Evolutionary conservation across 2,113 vertebrate genomes (phyloP).

Genomic region (Trematomus loennbergii): DNA sequence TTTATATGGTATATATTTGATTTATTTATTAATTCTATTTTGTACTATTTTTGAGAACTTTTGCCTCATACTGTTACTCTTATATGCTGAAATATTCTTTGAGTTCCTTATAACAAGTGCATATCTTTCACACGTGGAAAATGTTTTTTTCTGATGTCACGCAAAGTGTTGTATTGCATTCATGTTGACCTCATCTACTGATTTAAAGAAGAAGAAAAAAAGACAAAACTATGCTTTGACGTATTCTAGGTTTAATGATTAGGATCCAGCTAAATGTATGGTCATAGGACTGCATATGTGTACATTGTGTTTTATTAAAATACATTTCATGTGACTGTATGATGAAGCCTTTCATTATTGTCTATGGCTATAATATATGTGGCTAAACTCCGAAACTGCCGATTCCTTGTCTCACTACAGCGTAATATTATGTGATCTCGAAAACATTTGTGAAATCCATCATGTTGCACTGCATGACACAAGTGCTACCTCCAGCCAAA

Average conservation of each 20-base stretch:
- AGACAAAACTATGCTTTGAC: conserved; percentile 74
- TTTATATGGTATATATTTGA: conserved; percentile 90
- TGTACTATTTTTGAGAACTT: conserved; percentile 83
- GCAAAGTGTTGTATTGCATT: conserved; percentile 75
- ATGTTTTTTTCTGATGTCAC: conserved; percentile 74
- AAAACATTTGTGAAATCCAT: conserved; percentile 72
- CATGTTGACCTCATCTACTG: conserved; percentile 82
- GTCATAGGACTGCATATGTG: conserved; percentile 87
- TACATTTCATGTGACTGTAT: conserved; percentile 83
- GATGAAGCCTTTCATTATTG: conserved; percentile 72
- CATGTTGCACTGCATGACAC: conserved; percentile 55
- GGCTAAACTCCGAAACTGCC: conserved; percentile 58
- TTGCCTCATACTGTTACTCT: conserved; percentile 82
- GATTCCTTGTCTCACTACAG: conserved; percentile 52
- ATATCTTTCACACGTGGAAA: conserved; percentile 81
- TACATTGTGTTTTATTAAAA: conserved; percentile 89
- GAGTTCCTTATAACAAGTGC: conserved; percentile 81
- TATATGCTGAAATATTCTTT: conserved; percentile 84
- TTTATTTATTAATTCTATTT: conserved; percentile 90
- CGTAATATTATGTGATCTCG: conserved; percentile 44
- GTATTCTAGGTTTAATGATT: conserved; percentile 83
- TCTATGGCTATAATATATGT: conserved; percentile 64
- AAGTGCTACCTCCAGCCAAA: conserved; percentile 59
- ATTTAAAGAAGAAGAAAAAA: conserved; percentile 71
- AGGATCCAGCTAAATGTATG: conserved; percentile 83